Evolutionary conservation across 2,888 invertebrate species (phyloP), one percentile per base, ranked within the genome.

Genomic region (Oeneis ivallda): DNA sequence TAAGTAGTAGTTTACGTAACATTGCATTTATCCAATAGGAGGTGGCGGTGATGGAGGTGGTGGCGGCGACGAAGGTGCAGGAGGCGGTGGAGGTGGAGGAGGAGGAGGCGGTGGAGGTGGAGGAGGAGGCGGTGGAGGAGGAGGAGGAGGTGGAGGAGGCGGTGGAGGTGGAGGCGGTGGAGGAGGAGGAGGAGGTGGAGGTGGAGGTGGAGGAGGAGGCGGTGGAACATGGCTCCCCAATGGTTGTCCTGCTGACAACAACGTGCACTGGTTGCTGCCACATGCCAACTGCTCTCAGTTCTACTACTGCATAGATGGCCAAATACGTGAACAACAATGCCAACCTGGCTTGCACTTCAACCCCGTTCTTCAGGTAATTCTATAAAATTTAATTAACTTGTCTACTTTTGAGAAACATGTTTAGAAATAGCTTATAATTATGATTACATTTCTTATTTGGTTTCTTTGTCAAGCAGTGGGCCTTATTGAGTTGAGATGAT

Each of bases 231-330:
- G 45, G 58, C 58, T 58, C 9, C 32, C 43, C n/a, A 58, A 79
- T 56, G 79, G 78, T 1, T 81, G 81, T 41, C 81, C 81, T 0
- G 71, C 74, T 37, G 72, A 78, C 64, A 76, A 72, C 49, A 17
- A 70, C 7, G 58, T 76, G 3, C 76, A 82, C 26, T 66, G 70
- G 4, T 70, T 81, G 0, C 52, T 83, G 4, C 81, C 82, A 83
- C 53, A 76, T 77, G 61, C 60, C 0, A 69, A 80, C 9, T 83
- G 83, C 64, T 64, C 65, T 37, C 74, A 73, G 32, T 82, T 78
- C 75, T 83, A 82, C 66, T 74, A 77, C 15, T 83, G 83, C 57
- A 73, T 75, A 1, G 64, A 69, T 13, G 83, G 83, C 3, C 78
- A 15, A 72, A 71, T 19, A 73, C 76, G 73, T 74, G 54, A 73